phyloP scores from a whole-genome alignment of 2,888 invertebrate species.

The Oscheius sp. region DNA sequence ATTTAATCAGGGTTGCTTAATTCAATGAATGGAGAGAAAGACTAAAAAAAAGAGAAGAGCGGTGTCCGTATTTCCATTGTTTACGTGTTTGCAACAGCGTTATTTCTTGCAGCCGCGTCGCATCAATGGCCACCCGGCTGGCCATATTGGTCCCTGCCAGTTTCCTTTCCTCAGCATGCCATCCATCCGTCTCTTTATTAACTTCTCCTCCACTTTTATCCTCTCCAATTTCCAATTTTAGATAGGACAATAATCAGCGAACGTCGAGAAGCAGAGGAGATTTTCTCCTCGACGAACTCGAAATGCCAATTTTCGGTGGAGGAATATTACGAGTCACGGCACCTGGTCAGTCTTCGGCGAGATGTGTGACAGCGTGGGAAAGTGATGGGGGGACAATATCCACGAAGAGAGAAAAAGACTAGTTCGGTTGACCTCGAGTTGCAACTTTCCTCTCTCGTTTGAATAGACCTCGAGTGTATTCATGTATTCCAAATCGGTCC shows the following conservation, averaged over 20 bases:
- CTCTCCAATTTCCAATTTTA: neutral
- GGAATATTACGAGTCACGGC: slow-evolving; percentile 12
- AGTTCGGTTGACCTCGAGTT: neutral
- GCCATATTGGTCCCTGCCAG: slow-evolving; percentile 25
- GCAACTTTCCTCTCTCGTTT: neutral
- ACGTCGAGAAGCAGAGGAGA: slow-evolving; percentile 11
- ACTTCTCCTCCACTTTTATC: neutral
- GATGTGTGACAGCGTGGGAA: neutral
- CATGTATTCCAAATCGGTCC: slow-evolving; percentile 36
- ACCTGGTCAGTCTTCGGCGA: slow-evolving; percentile 10
- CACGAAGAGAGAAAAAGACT: neutral
- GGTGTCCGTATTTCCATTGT: neutral
- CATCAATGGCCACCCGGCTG: slow-evolving; percentile 26
- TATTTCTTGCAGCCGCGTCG: slow-evolving; percentile 27
- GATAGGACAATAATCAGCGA: neutral
- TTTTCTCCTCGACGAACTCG: neutral
- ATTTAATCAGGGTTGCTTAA: no score
- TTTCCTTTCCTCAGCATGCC: slow-evolving; percentile 4
- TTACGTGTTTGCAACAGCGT: slow-evolving; percentile 8
- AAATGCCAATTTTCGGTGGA: slow-evolving; percentile 29
- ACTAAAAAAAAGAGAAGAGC: no score
- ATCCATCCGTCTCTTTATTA: neutral
- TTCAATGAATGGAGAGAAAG: no score
- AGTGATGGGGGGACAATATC: neutral
- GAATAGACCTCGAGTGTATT: slow-evolving; percentile 21